Percentiles rank a stretch among this genome's conserved stretches.
phyloP scores from a whole-genome alignment of 2,797 vertebrate genomes.

The Pseudomugil tenellus region DNA sequence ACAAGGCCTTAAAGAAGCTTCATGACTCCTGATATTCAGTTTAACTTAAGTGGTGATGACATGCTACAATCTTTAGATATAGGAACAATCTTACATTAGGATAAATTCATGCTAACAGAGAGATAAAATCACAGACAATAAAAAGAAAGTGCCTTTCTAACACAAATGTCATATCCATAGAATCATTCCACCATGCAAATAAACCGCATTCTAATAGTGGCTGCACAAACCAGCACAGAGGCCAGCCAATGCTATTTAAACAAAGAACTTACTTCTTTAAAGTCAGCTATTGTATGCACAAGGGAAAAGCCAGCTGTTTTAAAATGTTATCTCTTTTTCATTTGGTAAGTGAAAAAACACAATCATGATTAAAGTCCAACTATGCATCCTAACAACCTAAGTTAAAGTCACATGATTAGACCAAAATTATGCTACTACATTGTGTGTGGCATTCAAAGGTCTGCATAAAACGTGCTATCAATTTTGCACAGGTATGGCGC shows the following conservation, averaged over 20 bases:
- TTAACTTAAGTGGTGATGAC: constrained; percentile 43
- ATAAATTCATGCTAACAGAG: constrained; percentile 71
- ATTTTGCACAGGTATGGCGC: neutral
- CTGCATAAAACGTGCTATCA: constrained; percentile 22
- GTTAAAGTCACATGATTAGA: constrained; percentile 43
- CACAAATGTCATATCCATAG: constrained; percentile 56
- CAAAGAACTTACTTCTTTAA: constrained; percentile 37
- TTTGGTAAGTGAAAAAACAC: constrained; percentile 20
- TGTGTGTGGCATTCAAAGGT: constrained; percentile 31
- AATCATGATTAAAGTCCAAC: constrained; percentile 12
- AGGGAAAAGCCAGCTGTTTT: constrained; percentile 36
- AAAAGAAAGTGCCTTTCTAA: constrained; percentile 75
- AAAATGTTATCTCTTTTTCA: constrained; percentile 35
- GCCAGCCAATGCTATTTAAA: constrained; percentile 58
- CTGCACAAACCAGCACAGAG: constrained; percentile 59
- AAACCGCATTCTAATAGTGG: constrained; percentile 50
- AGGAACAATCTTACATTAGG: constrained; percentile 55
- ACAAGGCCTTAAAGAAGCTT: constrained; percentile 29
- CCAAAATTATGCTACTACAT: constrained; percentile 8
- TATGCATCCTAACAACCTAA: constrained; percentile 21
- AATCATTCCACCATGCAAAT: constrained; percentile 67
- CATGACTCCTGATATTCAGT: constrained; percentile 17
- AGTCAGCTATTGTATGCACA: constrained; percentile 48
- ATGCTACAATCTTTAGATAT: constrained; percentile 67
- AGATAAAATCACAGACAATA: constrained; percentile 48